Conservation (phyloP, 2,888 invertebrate species). For the Catonia carolina region DNA sequence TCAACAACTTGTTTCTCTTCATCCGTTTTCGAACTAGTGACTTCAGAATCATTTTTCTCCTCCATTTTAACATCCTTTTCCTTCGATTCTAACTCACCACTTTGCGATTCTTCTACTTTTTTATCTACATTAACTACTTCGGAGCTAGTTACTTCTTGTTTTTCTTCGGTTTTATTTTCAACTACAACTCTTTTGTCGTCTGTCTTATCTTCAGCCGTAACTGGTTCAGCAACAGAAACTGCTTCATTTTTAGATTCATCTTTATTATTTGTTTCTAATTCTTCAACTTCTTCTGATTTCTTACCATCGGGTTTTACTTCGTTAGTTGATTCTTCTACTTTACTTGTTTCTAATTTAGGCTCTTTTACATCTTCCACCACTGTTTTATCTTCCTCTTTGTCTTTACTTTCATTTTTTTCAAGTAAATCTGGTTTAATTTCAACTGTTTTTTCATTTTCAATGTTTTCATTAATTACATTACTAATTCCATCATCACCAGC, state of each 20-base stretch:
- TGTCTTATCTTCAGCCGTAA: neutral
- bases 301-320: neutral
- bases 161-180: neutral
- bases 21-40: no score
- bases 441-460: conserved; percentile 23
- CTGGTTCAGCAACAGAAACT: neutral
- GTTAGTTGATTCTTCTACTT: neutral
- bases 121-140: neutral
- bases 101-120: no score
- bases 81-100: no score
- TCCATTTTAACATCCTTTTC: no score
- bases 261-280: neutral
- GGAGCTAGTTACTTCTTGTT: neutral
- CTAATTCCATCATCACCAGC: no score
- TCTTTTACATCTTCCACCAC: neutral
- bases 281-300: neutral
- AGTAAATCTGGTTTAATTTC: conserved; percentile 6
- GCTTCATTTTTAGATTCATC: neutral
- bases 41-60: no score
- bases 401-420: neutral
- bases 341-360: neutral
- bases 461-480: no score
- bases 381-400: neutral
- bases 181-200: neutral
- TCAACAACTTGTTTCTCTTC: no score